phyloP scores from a whole-genome alignment of 1,140 invertebrate genomes.

The Eciton burchellii region DNA sequence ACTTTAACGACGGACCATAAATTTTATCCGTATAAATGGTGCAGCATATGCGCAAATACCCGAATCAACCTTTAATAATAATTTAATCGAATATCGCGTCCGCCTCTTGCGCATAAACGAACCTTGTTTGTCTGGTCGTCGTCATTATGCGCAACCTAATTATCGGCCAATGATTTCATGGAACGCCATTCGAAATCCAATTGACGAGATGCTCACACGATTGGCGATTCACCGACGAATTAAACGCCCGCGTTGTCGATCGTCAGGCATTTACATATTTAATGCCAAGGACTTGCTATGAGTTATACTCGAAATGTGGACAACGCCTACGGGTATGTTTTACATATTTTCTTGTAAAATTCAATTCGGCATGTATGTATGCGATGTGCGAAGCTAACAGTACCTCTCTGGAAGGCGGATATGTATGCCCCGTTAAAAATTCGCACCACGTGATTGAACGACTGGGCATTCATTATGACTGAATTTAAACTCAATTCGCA shows the following conservation, averaged over 20 bases:
- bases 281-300: conserved; percentile 79
- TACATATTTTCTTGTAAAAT: conserved; percentile 37
- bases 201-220: conserved; percentile 68
- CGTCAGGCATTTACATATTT: conserved; percentile 79
- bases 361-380: conserved; percentile 7
- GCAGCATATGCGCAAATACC: conserved; percentile 7
- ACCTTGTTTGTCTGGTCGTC: conserved; percentile 67
- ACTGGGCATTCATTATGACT: too few species aligned
- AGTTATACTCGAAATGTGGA: conserved; percentile 75
- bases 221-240: conserved; percentile 75
- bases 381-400: background rate
- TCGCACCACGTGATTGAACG: background rate
- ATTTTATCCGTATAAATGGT: conserved; percentile 29
- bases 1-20: background rate
- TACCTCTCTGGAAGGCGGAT: background rate
- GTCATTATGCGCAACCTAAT: conserved; percentile 75
- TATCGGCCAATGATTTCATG: conserved; percentile 73
- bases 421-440: conserved; percentile 12
- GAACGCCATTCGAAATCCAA: conserved; percentile 72
- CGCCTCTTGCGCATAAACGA: conserved; percentile 44
- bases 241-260: conserved; percentile 73
- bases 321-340: conserved; percentile 66
- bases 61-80: conserved; percentile 67
- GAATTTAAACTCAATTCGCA: too few species aligned
- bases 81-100: conserved; percentile 63